These are phyloP conservation scores for Florisuga fusca DNA, from an alignment of 2,797 vertebrate species.

Conservation along the genomic window DNA sequence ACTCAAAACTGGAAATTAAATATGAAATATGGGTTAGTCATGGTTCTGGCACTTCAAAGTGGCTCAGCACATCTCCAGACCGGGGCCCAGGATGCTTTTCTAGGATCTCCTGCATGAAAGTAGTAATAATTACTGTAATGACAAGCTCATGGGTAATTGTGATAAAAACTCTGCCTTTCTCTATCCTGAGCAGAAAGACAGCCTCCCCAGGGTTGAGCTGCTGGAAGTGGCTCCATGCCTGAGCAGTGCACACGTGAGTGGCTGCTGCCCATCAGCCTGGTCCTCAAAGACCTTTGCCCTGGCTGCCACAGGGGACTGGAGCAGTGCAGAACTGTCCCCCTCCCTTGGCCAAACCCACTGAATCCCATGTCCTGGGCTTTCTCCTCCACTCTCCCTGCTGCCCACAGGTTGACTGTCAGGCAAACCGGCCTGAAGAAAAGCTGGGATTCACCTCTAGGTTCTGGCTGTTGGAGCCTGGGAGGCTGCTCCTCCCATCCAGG, in stretches of 20 bases:
- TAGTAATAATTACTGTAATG: not conserved
- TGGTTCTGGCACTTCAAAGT: rapidly evolving
- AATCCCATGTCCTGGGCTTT: rapidly evolving
- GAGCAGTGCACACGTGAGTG: rapidly evolving
- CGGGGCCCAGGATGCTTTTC: not conserved
- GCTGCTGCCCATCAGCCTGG: rapidly evolving
- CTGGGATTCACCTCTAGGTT: not conserved
- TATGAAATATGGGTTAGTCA: not conserved
- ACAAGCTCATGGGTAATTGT: not conserved
- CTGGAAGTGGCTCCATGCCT: rapidly evolving
- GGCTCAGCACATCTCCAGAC: not conserved
- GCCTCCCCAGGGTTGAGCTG: not conserved
- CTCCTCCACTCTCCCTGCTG: rapidly evolving
- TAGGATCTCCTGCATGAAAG: rapidly evolving
- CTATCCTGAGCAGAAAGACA: rapidly evolving
- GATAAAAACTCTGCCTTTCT: not conserved
- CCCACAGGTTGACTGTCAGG: not conserved
- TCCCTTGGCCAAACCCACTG: rapidly evolving
- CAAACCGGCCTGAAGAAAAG: not conserved
- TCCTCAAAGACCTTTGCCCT: rapidly evolving
- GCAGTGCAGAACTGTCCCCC: not conserved
- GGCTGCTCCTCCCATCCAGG: not conserved
- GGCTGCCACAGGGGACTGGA: rapidly evolving
- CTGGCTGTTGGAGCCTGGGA: not conserved
- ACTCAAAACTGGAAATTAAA: not conserved